Conservation (phyloP, 2,888 invertebrate species). For the Lycophotia porphyrea region DNA sequence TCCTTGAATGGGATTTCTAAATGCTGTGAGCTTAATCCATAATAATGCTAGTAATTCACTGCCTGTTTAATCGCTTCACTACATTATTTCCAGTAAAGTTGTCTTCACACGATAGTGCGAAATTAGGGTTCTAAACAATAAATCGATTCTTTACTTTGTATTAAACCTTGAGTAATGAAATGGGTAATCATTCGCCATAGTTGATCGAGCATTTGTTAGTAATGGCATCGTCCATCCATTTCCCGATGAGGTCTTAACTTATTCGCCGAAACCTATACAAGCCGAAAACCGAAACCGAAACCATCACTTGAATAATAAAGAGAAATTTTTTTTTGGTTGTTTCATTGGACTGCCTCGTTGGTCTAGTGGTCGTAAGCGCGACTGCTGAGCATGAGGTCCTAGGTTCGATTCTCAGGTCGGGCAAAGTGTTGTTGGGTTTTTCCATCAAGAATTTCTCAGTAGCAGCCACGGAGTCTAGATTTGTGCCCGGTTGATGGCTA, state of each 20-base stretch:
- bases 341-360: no score
- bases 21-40: slow-evolving; percentile 10
- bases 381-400: no score
- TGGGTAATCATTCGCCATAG: background rate
- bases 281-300: slow-evolving; percentile 12
- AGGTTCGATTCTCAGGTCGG: no score
- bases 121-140: slow-evolving; percentile 11
- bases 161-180: slow-evolving; percentile 18
- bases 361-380: no score
- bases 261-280: slow-evolving; percentile 21
- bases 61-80: background rate
- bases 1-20: slow-evolving; percentile 45
- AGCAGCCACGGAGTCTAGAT: no score
- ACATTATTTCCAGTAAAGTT: slow-evolving; percentile 13
- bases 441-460: no score
- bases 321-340: background rate
- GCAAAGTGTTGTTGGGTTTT: no score
- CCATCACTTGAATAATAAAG: background rate
- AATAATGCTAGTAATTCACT: slow-evolving; percentile 24
- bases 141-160: slow-evolving; percentile 17
- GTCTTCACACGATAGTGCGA: slow-evolving; percentile 1
- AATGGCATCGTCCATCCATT: background rate
- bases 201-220: slow-evolving; percentile 8
- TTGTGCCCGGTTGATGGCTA: no score
- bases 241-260: background rate